Evolutionary conservation across 2,888 invertebrate genomes (phyloP).

Genomic region (Microctonus hyperodae): DNA sequence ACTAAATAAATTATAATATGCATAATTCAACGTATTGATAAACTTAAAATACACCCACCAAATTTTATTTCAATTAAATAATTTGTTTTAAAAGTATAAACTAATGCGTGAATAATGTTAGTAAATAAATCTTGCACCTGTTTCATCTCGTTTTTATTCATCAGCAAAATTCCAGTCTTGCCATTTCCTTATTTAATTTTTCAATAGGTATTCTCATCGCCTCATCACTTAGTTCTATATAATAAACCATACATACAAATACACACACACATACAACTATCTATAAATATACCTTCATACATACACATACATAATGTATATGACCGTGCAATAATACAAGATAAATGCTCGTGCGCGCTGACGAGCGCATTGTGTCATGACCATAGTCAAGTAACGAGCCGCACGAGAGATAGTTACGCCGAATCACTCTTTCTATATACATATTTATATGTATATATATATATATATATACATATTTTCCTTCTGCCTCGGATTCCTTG

Average conservation of each 20-base stretch:
- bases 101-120: background rate
- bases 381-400: constrained; percentile 50
- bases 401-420: constrained; percentile 55
- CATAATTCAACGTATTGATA: too few species aligned
- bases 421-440: constrained; percentile 48
- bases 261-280: too few species aligned
- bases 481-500: background rate
- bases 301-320: too few species aligned
- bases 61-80: too few species aligned
- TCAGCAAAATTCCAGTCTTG: background rate
- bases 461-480: too few species aligned
- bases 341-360: constrained; percentile 41
- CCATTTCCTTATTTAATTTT: background rate
- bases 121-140: background rate
- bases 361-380: constrained; percentile 54
- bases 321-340: constrained; percentile 7
- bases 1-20: too few species aligned
- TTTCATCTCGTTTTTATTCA: background rate
- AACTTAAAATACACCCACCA: too few species aligned
- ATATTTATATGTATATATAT: constrained; percentile 35
- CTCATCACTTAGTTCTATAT: background rate
- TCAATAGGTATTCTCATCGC: background rate
- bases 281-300: too few species aligned
- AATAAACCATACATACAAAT: too few species aligned
- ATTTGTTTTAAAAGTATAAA: too few species aligned